Conservation (phyloP, 1,140 invertebrate species). For the Lucilia cuprina region DNA sequence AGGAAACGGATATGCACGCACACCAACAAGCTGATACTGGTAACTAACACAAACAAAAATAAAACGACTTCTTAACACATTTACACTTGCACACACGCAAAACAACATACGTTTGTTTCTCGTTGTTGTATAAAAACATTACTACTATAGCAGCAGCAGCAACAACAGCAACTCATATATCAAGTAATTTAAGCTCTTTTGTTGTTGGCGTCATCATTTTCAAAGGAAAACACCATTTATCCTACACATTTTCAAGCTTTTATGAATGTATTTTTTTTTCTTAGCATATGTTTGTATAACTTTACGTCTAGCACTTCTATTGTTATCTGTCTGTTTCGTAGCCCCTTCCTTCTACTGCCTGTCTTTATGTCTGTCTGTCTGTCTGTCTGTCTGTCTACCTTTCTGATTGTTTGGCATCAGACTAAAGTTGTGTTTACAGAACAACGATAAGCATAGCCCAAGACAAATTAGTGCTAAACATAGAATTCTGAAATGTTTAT, state of each 20-base stretch:
- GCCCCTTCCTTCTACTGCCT: neutral
- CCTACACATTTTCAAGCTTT: neutral
- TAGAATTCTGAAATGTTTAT: neutral
- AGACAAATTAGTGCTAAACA: slow-evolving; percentile 7
- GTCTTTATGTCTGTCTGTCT: neutral
- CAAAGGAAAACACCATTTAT: neutral
- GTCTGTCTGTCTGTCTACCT: neutral
- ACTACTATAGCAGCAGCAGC: neutral
- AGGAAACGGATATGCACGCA: slow-evolving; percentile 34
- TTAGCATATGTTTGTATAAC: neutral
- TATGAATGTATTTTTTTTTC: neutral
- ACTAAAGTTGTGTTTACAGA: neutral
- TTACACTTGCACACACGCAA: neutral
- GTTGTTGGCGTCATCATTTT: neutral
- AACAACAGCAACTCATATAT: too few species aligned
- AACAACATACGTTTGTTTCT: neutral
- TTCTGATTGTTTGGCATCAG: neutral
- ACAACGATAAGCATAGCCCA: neutral
- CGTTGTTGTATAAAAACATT: neutral
- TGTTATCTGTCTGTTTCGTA: neutral
- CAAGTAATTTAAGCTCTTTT: neutral
- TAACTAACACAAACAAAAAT: neutral
- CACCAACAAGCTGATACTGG: slow-evolving; percentile 7
- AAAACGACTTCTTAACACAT: neutral
- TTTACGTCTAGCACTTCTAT: neutral